Evolutionary conservation across 1,140 invertebrate genomes (phyloP).

Genomic region (Pseudomyrmex pallidus): DNA sequence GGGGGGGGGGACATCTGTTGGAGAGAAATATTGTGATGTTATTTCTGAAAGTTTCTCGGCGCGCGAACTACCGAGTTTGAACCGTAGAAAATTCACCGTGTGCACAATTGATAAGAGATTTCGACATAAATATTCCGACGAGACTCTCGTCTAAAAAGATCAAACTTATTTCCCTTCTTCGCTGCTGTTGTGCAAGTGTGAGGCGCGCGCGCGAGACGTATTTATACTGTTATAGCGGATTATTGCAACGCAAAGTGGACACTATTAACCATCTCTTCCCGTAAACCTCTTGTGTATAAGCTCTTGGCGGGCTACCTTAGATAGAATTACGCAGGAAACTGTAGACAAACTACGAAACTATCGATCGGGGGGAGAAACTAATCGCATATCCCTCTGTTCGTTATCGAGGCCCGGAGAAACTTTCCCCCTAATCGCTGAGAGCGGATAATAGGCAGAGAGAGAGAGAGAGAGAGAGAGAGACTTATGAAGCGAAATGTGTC

Average conservation of each 20-base stretch:
- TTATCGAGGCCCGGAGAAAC: conserved; percentile 33
- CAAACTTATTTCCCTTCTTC: background rate
- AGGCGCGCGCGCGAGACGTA: background rate
- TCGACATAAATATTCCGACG: conserved; percentile 9
- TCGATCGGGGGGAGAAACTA: conserved; percentile 29
- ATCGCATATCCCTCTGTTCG: conserved; percentile 55
- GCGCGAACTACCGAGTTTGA: too few species aligned
- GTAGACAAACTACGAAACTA: conserved; percentile 57
- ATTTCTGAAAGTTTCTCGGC: background rate
- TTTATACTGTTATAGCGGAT: background rate
- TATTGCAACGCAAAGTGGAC: conserved; percentile 25
- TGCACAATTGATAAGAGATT: background rate
- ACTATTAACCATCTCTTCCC: conserved; percentile 41
- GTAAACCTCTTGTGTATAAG: conserved; percentile 37
- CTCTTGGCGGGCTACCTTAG: conserved; percentile 39
- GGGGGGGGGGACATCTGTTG: too few species aligned
- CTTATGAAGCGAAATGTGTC: too few species aligned
- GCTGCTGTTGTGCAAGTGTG: too few species aligned
- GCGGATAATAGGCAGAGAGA: conserved; percentile 48
- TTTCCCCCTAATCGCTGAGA: conserved; percentile 44
- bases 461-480: too few species aligned
- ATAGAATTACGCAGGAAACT: conserved; percentile 49
- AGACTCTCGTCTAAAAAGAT: background rate
- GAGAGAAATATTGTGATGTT: background rate
- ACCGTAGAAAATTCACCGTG: background rate